A percentile compares a stretch with the other conserved stretches of the same genome.
Conservation (phyloP, 2,113 vertebrate species). For the Scomber colias region DNA sequence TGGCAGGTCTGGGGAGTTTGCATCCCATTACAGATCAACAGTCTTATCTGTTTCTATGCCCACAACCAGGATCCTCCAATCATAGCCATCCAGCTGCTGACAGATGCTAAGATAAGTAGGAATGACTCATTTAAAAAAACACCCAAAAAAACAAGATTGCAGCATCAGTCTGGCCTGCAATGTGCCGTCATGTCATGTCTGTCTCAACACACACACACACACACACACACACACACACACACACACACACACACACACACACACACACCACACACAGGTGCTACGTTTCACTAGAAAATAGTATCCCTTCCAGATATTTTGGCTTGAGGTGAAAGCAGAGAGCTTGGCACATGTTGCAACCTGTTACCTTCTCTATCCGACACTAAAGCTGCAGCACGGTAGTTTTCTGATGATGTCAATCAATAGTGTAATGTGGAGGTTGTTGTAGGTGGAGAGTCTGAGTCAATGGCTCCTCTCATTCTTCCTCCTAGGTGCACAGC, state of each 20-base stretch:
- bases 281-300: neutral
- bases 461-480: conserved; percentile 37
- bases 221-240: too few relatives aligned
- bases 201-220: conserved; percentile 8
- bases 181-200: conserved; percentile 20
- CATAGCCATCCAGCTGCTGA: neutral
- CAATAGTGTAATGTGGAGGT: conserved; percentile 44
- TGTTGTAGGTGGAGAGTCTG: conserved; percentile 39
- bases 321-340: conserved; percentile 41
- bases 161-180: conserved; percentile 11
- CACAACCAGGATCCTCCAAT: neutral
- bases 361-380: conserved; percentile 45
- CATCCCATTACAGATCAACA: too few relatives aligned
- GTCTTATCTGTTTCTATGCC: too few relatives aligned
- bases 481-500: conserved; percentile 17
- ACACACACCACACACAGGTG: neutral
- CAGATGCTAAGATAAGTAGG: neutral
- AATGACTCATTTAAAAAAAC: neutral
- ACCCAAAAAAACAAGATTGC: neutral
- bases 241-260: too few relatives aligned
- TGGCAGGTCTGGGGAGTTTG: too few relatives aligned
- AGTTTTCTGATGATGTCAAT: conserved; percentile 52
- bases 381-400: neutral
- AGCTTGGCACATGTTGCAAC: conserved; percentile 34
- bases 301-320: conserved; percentile 44